Conservation (phyloP, 2,797 vertebrate species). For the Takifugu rubripes region DNA sequence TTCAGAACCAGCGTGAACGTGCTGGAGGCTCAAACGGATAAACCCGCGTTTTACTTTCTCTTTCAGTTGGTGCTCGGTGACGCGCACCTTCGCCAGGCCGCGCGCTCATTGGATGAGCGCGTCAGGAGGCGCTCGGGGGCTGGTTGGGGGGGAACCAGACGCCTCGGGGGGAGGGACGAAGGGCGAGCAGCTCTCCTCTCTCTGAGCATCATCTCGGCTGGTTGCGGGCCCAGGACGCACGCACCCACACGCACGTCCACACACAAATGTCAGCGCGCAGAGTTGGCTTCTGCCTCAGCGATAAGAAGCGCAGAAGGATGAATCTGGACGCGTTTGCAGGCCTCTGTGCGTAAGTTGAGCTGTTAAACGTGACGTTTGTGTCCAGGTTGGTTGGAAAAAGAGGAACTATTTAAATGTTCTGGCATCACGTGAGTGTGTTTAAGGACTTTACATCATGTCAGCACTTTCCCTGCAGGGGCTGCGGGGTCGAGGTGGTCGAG, state of each 20-base stretch:
- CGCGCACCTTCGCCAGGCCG: not conserved
- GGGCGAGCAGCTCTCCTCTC: not conserved
- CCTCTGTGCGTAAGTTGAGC: constrained; percentile 72
- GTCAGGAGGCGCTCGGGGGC: not conserved
- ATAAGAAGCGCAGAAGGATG: constrained; percentile 73
- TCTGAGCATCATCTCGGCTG: constrained; percentile 4
- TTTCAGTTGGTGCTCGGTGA: constrained; percentile 48
- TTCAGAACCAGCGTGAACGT: too few relatives aligned
- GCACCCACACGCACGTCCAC: not conserved
- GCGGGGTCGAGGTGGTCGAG: constrained; percentile 69
- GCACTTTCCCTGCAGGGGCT: constrained; percentile 43
- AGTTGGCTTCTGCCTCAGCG: constrained; percentile 76
- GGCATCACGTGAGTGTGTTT: not conserved
- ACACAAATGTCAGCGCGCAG: constrained; percentile 57
- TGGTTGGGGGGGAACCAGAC: not conserved
- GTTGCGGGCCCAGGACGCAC: not conserved
- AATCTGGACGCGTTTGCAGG: constrained; percentile 68
- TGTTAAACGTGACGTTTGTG: not conserved
- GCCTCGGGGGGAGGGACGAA: too few relatives aligned
- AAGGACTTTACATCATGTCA: not conserved
- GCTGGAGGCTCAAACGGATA: not conserved
- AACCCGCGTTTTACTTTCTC: constrained; percentile 53
- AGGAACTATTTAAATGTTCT: not conserved
- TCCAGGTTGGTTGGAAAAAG: not conserved
- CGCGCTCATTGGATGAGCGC: not conserved